These are phyloP conservation scores for Pteropus alecto DNA, from an alignment of 2,113 vertebrate species.

Conservation along the genomic window DNA sequence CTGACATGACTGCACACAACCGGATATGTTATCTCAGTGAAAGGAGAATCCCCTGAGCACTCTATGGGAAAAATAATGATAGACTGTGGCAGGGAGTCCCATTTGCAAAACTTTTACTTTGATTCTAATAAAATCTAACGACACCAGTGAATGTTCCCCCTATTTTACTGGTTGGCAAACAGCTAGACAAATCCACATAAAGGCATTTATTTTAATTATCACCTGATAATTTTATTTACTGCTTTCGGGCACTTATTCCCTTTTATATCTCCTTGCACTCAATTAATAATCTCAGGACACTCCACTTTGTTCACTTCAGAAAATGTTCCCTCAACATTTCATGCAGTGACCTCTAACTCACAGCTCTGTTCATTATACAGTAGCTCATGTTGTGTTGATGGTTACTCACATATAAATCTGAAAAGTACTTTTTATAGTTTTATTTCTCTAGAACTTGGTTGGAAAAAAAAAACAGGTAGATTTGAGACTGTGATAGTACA, in stretches of 20 bases:
- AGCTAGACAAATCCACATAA: background rate
- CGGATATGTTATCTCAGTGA: background rate
- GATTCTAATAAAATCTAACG: background rate
- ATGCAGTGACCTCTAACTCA: background rate
- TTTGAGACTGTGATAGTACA: background rate
- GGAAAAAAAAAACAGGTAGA: background rate
- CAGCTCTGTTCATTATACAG: background rate
- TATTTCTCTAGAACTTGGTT: background rate
- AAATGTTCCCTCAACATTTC: background rate
- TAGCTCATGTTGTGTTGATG: background rate
- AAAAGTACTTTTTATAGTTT: background rate
- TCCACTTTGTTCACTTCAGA: background rate
- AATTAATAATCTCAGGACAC: background rate
- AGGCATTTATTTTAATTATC: background rate
- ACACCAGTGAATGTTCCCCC: background rate
- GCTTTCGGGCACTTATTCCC: background rate
- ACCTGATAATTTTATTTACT: background rate
- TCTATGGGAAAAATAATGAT: background rate
- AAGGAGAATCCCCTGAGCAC: background rate
- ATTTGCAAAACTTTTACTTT: background rate
- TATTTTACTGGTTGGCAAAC: background rate
- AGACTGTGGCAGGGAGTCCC: background rate
- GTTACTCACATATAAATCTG: background rate
- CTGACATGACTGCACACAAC: background rate
- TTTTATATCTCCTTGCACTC: background rate